Conservation (phyloP, 2,113 vertebrate genomes). For the Misgurnus mizolepis region DNA sequence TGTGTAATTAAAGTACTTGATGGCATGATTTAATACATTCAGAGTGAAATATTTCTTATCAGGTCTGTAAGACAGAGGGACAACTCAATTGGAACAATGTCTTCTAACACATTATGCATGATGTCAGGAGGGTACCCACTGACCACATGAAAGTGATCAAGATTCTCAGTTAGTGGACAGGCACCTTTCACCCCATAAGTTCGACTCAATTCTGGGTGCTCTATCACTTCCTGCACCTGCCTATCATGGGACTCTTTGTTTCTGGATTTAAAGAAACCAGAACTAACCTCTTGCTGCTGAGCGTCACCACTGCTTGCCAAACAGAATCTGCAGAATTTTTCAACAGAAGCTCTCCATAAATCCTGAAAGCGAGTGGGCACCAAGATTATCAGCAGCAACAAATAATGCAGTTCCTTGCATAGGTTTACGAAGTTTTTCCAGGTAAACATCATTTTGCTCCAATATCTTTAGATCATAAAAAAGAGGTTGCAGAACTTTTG, state of each 20-base stretch:
- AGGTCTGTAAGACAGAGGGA: constrained; percentile 29
- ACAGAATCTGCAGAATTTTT: constrained; percentile 44
- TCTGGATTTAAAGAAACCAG: constrained; percentile 23
- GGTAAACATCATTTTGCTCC: constrained; percentile 35
- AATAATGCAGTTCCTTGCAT: constrained; percentile 31
- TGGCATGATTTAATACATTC: background rate
- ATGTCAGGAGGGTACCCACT: constrained; percentile 24
- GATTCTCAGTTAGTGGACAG: constrained; percentile 24
- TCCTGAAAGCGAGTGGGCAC: constrained; percentile 41
- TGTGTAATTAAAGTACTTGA: background rate
- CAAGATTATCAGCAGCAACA: constrained; percentile 42
- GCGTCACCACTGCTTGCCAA: constrained; percentile 13
- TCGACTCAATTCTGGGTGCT: background rate
- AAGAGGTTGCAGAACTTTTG: constrained; percentile 23
- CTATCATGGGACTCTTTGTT: constrained; percentile 25
- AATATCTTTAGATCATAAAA: constrained; percentile 19
- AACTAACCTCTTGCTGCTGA: constrained; percentile 18
- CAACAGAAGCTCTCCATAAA: constrained; percentile 34
- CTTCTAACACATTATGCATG: constrained; percentile 21
- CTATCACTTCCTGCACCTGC: constrained; percentile 16
- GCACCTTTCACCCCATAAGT: constrained; percentile 27
- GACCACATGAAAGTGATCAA: constrained; percentile 28
- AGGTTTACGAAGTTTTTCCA: constrained; percentile 7
- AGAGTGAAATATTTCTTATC: constrained; percentile 24
- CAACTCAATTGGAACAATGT: constrained; percentile 12